A percentile compares a stretch with the other conserved stretches of the same genome.
Conservation (phyloP, 2,113 vertebrate species). For the Muscicapa adusta region DNA sequence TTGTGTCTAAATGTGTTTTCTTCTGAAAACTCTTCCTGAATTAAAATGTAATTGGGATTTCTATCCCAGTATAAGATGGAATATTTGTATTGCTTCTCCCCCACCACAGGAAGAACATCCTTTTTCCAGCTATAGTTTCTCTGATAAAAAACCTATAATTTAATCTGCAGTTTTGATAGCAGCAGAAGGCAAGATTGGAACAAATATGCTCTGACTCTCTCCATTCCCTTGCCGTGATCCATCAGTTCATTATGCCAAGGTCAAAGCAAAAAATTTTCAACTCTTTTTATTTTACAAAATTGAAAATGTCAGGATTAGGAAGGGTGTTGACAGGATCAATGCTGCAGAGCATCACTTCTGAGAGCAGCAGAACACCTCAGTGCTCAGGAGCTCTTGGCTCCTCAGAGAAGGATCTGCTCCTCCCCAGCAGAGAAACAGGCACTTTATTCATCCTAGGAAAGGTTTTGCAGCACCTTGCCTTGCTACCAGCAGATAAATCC, state of each 20-base stretch:
- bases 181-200: not conserved
- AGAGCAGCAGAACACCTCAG: not conserved
- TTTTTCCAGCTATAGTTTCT: not conserved
- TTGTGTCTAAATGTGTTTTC: not conserved
- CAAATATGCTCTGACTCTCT: not conserved
- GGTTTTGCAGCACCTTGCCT: not conserved
- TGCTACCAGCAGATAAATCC: not conserved
- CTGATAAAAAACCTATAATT: not conserved
- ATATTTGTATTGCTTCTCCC: not conserved
- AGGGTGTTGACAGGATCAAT: not conserved
- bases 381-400: not conserved
- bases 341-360: not conserved
- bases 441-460: not conserved
- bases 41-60: not conserved
- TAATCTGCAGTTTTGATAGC: not conserved
- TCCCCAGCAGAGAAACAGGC: not conserved
- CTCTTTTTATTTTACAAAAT: not conserved
- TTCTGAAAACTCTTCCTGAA: not conserved
- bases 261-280: constrained; percentile 22
- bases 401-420: not conserved
- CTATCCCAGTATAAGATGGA: not conserved
- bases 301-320: constrained; percentile 27
- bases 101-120: not conserved
- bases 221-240: not conserved
- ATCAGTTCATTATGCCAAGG: constrained; percentile 24